Conservation (phyloP, 2,113 vertebrate species). For the Eulemur rufifrons region DNA sequence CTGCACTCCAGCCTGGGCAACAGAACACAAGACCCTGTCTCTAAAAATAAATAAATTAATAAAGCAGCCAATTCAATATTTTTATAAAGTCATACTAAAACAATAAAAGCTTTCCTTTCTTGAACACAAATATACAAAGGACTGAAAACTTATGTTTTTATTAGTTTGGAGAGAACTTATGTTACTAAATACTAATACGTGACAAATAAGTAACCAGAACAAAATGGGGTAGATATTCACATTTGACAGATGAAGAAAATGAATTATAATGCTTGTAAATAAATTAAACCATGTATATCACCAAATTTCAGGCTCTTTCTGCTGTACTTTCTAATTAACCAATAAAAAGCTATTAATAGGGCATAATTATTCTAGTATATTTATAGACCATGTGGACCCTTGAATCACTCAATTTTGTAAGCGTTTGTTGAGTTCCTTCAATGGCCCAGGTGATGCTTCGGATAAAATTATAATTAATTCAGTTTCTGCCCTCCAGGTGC, state of each 20-base stretch:
- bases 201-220: neutral
- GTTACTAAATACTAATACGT: neutral
- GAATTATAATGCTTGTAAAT: neutral
- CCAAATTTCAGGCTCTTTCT: neutral
- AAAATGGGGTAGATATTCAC: neutral
- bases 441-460: neutral
- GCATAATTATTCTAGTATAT: neutral
- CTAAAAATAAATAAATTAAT: too few relatives aligned
- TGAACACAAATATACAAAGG: neutral
- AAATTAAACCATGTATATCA: neutral
- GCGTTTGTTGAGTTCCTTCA: neutral
- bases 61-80: neutral
- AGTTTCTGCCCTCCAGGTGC: neutral
- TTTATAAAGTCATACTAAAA: neutral
- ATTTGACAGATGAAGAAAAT: neutral
- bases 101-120: neutral
- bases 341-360: neutral
- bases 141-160: neutral
- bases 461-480: neutral
- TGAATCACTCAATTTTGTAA: neutral
- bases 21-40: too few relatives aligned
- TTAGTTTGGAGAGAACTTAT: neutral
- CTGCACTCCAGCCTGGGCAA: too few relatives aligned
- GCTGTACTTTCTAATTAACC: neutral
- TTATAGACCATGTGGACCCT: neutral